Evolutionary conservation across 2,888 invertebrate species (phyloP), one percentile per base, ranked within the genome.

Genomic region (Ametastegia equiseti): DNA sequence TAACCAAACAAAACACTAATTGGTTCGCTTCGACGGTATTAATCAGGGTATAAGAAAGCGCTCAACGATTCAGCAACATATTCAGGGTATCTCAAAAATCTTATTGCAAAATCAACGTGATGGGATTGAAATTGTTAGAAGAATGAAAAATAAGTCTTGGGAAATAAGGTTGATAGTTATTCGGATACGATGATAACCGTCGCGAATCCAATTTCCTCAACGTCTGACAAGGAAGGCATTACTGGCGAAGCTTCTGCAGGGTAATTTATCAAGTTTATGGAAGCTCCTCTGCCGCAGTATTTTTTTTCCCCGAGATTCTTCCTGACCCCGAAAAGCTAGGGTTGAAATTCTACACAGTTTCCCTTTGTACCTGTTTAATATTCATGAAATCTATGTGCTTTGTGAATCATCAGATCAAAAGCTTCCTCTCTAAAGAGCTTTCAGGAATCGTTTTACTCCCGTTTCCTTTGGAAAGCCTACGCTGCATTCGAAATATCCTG

Each of bases 1-100:
- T 88, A 87, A 84, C 85, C 86, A 83, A 83, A 86, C 88, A 87
- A 88, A 88, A 88, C 88, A 87, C 88, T 88, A 88, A 88, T 88
- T 88, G 88, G 88, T 88, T 85, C 85, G 86, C 85, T 86, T 88
- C 86, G 83, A 81, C 85, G 87, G 88, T 87, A 81, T 73, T 79
- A 39, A 36, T 42, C 27, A 27, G 73, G 27, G 42, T 60, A n/a
- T 39, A 60, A 78, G 45, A 63, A 36, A 42, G 15, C n/a, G 27
- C 23, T 30, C 33, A 23, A 47, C 45, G 30, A 63, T 42, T 78
- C 78, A 27, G 60, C 42, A 15, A 60, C 78, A 63, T 45, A 27
- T 27, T 23, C 42, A 33, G 13, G 60, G 60, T 27, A 60, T 78
- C 60, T 27, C 36, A 36, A 33, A 54, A 75, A 33, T 33, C 33